These are phyloP conservation scores for Lasiurus borealis DNA, from an alignment of 2,113 vertebrate genomes.

Conservation along the genomic window DNA sequence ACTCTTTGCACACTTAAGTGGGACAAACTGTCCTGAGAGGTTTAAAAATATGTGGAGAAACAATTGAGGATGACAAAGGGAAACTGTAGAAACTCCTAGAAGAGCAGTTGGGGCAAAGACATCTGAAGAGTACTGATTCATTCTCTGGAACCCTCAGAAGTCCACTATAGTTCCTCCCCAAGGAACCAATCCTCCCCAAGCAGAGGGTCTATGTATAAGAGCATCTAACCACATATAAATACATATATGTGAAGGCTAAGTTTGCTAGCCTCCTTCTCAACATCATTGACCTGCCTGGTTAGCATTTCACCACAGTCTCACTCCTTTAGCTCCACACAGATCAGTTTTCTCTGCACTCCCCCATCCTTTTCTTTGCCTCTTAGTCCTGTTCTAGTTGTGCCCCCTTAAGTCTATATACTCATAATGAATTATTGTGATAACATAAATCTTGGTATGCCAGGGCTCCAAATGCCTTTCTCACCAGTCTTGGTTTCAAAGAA, in stretches of 20 bases:
- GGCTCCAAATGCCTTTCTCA: not conserved
- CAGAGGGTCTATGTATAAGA: not conserved
- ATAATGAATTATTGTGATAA: not conserved
- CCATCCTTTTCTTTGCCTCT: not conserved
- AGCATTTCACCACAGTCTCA: not conserved
- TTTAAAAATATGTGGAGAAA: not conserved
- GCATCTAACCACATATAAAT: not conserved
- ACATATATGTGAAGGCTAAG: accelerated
- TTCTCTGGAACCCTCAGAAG: not conserved
- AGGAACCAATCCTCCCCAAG: not conserved
- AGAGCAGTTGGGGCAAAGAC: not conserved
- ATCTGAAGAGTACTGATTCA: not conserved
- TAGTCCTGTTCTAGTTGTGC: not conserved
- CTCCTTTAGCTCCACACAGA: not conserved
- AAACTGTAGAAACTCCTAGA: not conserved
- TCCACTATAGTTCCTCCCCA: not conserved
- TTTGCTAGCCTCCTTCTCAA: not conserved
- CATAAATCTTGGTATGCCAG: too few species aligned
- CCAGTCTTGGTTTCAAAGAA: not conserved
- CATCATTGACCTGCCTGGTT: not conserved
- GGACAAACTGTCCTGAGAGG: not conserved
- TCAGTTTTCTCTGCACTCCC: not conserved
- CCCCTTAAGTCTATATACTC: not conserved
- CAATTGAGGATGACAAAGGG: not conserved
- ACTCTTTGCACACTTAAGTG: not conserved